Percentiles rank a stretch among this genome's conserved stretches.
phyloP scores from a whole-genome alignment of 2,888 invertebrate species.

The Chrysina gloriosa region DNA sequence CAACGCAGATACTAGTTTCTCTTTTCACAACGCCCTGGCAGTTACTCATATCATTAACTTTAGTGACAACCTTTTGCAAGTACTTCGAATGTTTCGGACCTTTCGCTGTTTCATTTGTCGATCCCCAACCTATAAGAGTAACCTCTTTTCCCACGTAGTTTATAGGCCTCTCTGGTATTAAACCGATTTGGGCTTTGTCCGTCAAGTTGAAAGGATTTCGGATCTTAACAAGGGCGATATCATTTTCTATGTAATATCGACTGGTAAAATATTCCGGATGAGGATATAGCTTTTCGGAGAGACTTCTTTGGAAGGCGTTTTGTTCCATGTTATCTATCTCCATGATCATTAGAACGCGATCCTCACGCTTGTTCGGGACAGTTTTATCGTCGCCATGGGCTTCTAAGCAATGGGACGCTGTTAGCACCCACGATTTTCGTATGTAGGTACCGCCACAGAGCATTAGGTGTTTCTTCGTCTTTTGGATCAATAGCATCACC shows the following conservation, averaged over 20 bases:
- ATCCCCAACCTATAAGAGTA: not conserved
- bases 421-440: not conserved
- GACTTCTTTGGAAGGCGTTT: not conserved
- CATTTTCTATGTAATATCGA: not conserved
- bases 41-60: not conserved
- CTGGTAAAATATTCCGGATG: conserved; percentile 6
- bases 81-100: not conserved
- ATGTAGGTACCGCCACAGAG: not conserved
- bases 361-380: not conserved
- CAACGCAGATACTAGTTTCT: not conserved
- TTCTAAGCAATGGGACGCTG: not conserved
- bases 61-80: not conserved
- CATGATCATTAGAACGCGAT: not conserved
- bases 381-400: not conserved
- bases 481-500: not conserved
- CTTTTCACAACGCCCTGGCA: not conserved
- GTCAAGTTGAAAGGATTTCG: not conserved
- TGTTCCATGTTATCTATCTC: not conserved
- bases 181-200: not conserved
- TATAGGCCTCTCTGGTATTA: too few species aligned
- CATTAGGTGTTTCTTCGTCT: too few species aligned
- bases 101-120: not conserved
- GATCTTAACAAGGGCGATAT: not conserved
- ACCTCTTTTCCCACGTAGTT: not conserved
- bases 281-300: not conserved